Base-by-base conservation (phyloP, 2,888 invertebrate genomes). In the Apodemia hepburni region DNA sequence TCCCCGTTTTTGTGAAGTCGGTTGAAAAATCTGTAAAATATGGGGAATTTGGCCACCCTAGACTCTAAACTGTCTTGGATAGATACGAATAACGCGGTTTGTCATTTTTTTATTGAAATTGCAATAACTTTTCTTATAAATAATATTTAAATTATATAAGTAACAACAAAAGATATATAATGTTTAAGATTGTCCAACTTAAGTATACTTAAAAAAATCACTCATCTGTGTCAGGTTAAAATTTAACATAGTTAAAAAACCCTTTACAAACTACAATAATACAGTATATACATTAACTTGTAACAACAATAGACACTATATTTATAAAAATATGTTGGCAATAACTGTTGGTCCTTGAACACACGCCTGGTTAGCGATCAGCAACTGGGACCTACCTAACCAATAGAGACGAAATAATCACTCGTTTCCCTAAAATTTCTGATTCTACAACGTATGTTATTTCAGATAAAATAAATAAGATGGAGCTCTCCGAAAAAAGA, bases 321-420 rank as follows among this genome's bases (percentile, higher is more conserved):
- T 49, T 49, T 49, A 51, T 18, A 54, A 18, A 54, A 54, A 54
- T 54, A 54, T 54, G 27, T 54, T 54, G 27, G 27, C 54, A 54
- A 22, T 54, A 54, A 54, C 22, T 18, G 51, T 22, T 51, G 9
- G 4, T 54, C 54, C 54, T 6, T 27, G 27, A 54, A 54, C 54
- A 54, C 54, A 54, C 12, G 54, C 54, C 54, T 27, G 54, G 54
- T 54, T 27, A 54, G 12, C 9, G 12, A 9, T 12, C 9, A 22
- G 22, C 51, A 11, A 1, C 5, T 15, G 42, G 15, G 42, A 42
- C 42, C 42, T 12, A 54, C 27, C 18, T 27, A 54, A 54, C 54
- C 18, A 54, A 54, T 54, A 54, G 54, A 51, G 8, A 51, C 22
- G 51, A 51, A 51, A 51, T 54, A 22, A 22, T 22, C 15, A 42